A percentile compares a stretch with the other conserved stretches of the same genome.
These are phyloP conservation scores for Delphinapterus leucas DNA, from an alignment of 2,113 vertebrate genomes.

Conservation along the genomic window DNA sequence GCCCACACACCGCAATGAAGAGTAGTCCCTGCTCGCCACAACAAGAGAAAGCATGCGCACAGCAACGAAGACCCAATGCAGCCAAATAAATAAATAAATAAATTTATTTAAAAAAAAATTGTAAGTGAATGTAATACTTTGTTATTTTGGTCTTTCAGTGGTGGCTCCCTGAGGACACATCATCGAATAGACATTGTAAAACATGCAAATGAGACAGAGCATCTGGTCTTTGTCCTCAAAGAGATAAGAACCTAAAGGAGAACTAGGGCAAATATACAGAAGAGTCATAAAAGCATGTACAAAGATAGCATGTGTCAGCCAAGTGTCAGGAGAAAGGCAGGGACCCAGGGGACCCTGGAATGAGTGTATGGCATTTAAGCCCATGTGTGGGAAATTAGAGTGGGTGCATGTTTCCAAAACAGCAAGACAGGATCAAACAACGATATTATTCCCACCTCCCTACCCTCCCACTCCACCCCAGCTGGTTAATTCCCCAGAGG, in stretches of 20 bases:
- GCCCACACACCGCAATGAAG: too few species aligned
- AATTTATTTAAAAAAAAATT: background rate
- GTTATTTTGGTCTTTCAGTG: background rate
- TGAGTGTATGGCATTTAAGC: background rate
- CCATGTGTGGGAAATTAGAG: background rate
- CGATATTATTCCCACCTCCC: background rate
- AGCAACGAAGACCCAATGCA: too few species aligned
- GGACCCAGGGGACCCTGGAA: background rate
- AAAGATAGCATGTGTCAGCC: background rate
- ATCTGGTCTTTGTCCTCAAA: background rate
- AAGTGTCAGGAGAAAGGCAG: background rate
- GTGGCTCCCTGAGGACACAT: background rate
- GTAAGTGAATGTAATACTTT: background rate
- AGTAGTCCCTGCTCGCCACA: too few species aligned
- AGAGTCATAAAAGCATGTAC: background rate
- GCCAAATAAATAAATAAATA: too few species aligned
- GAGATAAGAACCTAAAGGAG: background rate
- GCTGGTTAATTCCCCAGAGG: background rate
- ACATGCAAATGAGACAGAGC: background rate
- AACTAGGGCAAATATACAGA: background rate
- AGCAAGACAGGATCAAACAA: background rate
- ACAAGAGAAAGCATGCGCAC: too few species aligned
- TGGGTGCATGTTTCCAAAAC: background rate
- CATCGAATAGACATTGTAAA: background rate
- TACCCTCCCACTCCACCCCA: background rate